phyloP scores from a whole-genome alignment of 2,797 vertebrate genomes.

The Lagodon rhomboides region DNA sequence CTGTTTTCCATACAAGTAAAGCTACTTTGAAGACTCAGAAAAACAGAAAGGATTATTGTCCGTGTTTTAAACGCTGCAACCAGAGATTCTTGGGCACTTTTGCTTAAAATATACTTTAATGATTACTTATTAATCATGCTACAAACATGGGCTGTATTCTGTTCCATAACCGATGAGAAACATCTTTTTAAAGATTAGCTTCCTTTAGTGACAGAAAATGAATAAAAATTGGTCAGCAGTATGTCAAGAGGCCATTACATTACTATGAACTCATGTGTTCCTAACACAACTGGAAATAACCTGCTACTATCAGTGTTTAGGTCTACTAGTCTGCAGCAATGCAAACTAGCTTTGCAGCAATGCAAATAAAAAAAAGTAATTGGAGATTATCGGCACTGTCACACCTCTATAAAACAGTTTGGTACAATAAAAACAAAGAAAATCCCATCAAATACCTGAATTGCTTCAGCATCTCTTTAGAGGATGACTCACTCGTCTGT shows the following conservation, averaged over 20 bases:
- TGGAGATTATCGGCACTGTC: constrained; percentile 15
- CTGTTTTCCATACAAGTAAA: too few relatives aligned
- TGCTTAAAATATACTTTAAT: too few relatives aligned
- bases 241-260: neutral
- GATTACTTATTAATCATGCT: too few relatives aligned
- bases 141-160: too few relatives aligned
- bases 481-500: constrained; percentile 54
- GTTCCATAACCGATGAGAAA: too few relatives aligned
- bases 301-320: neutral
- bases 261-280: neutral
- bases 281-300: neutral
- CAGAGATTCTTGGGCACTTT: too few relatives aligned
- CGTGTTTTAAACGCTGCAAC: too few relatives aligned
- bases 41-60: too few relatives aligned
- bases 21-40: too few relatives aligned
- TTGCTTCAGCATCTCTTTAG: neutral
- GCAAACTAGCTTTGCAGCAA: neutral
- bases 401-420: constrained; percentile 22
- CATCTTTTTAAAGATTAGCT: too few relatives aligned
- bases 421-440: constrained; percentile 23
- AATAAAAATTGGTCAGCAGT: neutral
- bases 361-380: neutral
- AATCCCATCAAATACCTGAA: constrained; percentile 11
- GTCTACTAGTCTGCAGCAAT: constrained; percentile 7
- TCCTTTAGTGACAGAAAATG: neutral